A percentile compares a stretch with the other conserved stretches of the same genome.
These are phyloP conservation scores for Cavia porcellus DNA, from an alignment of 2,113 vertebrate genomes.

Conservation along the genomic window DNA sequence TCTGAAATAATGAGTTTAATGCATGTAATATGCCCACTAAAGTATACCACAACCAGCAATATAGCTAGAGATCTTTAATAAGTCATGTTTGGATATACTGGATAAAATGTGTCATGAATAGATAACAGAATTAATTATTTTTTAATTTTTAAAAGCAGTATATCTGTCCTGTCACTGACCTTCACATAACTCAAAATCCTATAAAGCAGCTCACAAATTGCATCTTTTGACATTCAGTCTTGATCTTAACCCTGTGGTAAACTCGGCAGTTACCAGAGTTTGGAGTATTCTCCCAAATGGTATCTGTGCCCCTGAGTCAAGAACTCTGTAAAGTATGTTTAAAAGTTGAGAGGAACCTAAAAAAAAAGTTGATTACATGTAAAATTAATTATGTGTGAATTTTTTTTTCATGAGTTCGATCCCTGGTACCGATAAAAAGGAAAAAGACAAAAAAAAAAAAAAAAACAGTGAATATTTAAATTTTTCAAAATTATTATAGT, in stretches of 20 bases:
- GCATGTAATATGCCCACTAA: background rate
- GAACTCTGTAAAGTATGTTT: conserved; percentile 29
- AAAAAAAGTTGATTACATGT: background rate
- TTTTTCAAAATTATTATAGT: background rate
- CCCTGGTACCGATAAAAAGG: too few species aligned
- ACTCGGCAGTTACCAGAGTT: background rate
- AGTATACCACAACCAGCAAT: background rate
- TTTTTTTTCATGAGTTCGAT: too few species aligned
- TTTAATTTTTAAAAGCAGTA: conserved; percentile 7
- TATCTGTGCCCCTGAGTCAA: background rate
- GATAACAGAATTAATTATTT: background rate
- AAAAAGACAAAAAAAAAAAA: too few species aligned
- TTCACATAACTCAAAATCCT: background rate
- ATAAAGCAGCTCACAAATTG: background rate
- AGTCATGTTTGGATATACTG: background rate
- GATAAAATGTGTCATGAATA: background rate
- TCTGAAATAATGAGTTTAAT: conserved; percentile 53
- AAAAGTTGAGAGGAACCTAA: conserved; percentile 1
- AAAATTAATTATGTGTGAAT: background rate
- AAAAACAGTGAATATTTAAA: background rate
- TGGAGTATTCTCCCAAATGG: background rate
- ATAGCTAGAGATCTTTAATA: background rate
- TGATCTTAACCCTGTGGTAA: background rate
- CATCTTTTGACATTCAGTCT: background rate
- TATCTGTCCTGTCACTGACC: background rate